Evolutionary conservation across 2,113 vertebrate genomes (phyloP).

Genomic region (Osmerus mordax): DNA sequence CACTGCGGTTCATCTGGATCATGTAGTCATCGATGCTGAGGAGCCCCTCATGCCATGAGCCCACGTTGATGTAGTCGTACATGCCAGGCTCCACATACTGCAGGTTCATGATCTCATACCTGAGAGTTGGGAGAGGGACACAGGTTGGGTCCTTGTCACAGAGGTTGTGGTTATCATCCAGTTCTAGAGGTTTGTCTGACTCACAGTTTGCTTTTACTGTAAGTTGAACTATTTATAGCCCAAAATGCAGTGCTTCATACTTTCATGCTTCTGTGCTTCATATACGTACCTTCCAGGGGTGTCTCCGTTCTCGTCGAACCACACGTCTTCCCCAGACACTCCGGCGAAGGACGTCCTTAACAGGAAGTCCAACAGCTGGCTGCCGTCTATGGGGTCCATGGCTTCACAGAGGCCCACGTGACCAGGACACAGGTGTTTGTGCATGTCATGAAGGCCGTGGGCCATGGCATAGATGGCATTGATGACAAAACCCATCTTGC

Average conservation of each 20-base stretch:
- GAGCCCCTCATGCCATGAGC: conserved; percentile 90
- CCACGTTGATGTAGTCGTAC: conserved; percentile 92
- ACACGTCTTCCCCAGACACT: conserved; percentile 92
- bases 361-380: conserved; percentile 89
- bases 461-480: conserved; percentile 99
- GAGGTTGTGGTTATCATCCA: too few relatives aligned
- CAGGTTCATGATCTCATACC: conserved; percentile 98
- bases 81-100: conserved; percentile 80
- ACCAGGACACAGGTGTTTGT: conserved; percentile 82
- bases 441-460: conserved; percentile 93
- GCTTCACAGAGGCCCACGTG: conserved; percentile 86
- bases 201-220: too few relatives aligned
- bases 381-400: conserved; percentile 94
- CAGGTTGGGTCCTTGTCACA: too few relatives aligned
- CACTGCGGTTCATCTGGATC: conserved; percentile 91
- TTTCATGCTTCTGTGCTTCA: not conserved
- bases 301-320: conserved; percentile 97
- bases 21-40: conserved; percentile 87
- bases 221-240: too few relatives aligned
- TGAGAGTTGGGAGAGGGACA: conserved; percentile 39
- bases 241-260: too few relatives aligned
- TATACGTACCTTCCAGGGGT: conserved; percentile 87
- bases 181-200: too few relatives aligned
- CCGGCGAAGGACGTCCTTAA: conserved; percentile 89
- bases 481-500: conserved; percentile 99